phyloP scores from a whole-genome alignment of 2,797 vertebrate species.

The Ctenosaura bakeri region DNA sequence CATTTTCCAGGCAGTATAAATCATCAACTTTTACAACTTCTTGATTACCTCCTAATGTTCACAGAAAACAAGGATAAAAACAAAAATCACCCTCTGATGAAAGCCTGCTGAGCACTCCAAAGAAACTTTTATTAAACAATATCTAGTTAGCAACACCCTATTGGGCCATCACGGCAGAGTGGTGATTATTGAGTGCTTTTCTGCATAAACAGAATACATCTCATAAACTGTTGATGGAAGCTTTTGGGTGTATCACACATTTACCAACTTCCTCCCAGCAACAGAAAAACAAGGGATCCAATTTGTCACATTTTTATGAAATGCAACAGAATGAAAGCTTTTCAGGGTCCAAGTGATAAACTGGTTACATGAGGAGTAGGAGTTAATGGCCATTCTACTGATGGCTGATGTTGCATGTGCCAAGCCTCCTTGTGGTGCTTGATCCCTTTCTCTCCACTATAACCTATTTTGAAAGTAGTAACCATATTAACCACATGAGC shows the following conservation, averaged over 20 bases:
- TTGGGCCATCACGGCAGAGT: slow-evolving; percentile 73
- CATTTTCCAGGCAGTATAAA: slow-evolving; percentile 68
- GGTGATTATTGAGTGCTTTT: slow-evolving; percentile 77
- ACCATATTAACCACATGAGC: too few species aligned
- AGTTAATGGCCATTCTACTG: not conserved
- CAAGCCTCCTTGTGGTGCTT: not conserved
- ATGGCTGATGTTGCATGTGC: not conserved
- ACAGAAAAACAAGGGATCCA: slow-evolving; percentile 80
- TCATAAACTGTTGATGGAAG: slow-evolving; percentile 76
- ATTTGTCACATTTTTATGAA: slow-evolving; percentile 75
- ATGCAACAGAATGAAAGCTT: slow-evolving; percentile 71
- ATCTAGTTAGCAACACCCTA: slow-evolving; percentile 77
- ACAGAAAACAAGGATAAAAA: slow-evolving; percentile 67
- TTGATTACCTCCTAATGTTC: slow-evolving; percentile 71
- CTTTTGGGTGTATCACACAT: slow-evolving; percentile 77
- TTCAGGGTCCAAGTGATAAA: slow-evolving; percentile 68
- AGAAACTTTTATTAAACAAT: slow-evolving; percentile 77
- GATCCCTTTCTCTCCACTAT: not conserved
- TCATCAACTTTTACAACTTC: slow-evolving; percentile 69
- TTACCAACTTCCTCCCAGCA: slow-evolving; percentile 75
- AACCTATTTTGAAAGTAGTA: not conserved
- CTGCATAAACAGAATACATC: slow-evolving; percentile 75
- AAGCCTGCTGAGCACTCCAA: slow-evolving; percentile 75
- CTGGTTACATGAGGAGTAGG: slow-evolving; percentile 44
- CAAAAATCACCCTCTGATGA: slow-evolving; percentile 75